Conservation (phyloP, 2,113 vertebrate genomes). For the Carassius gibelio region DNA sequence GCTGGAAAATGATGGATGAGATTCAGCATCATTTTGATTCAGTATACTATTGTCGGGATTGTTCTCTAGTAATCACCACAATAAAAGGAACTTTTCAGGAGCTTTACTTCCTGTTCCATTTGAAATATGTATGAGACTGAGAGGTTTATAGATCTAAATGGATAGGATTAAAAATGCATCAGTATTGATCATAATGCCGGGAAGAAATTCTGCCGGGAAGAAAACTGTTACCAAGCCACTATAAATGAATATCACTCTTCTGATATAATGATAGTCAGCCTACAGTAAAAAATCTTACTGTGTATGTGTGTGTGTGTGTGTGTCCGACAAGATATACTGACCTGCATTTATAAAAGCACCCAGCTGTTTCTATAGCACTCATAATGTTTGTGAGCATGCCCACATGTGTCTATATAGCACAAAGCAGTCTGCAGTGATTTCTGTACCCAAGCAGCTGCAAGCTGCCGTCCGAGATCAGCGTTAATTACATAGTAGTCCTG, state of each 20-base stretch:
- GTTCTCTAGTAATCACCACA: background rate
- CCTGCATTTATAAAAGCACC: too few relatives aligned
- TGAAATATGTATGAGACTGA: background rate
- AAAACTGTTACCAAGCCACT: too few relatives aligned
- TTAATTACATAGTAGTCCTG: constrained; percentile 51
- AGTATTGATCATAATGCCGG: too few relatives aligned
- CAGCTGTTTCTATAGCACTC: too few relatives aligned
- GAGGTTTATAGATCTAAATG: constrained; percentile 17
- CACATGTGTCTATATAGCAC: constrained; percentile 4
- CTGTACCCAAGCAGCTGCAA: constrained; percentile 40
- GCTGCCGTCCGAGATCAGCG: constrained; percentile 29
- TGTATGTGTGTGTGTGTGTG: too few relatives aligned
- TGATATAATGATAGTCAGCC: too few relatives aligned
- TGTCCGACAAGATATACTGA: too few relatives aligned
- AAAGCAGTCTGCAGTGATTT: constrained; percentile 53
- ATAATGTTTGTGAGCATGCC: too few relatives aligned
- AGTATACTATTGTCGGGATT: background rate
- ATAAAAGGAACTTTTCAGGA: constrained; percentile 6
- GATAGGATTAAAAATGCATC: constrained; percentile 37
- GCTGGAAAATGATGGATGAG: background rate
- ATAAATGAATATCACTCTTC: too few relatives aligned
- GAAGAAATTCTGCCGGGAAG: too few relatives aligned
- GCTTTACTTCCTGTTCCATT: background rate
- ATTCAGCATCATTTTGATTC: background rate
- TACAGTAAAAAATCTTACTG: too few relatives aligned